Conservation (phyloP, 2,888 invertebrate species). For the Charanyca ferruginea region DNA sequence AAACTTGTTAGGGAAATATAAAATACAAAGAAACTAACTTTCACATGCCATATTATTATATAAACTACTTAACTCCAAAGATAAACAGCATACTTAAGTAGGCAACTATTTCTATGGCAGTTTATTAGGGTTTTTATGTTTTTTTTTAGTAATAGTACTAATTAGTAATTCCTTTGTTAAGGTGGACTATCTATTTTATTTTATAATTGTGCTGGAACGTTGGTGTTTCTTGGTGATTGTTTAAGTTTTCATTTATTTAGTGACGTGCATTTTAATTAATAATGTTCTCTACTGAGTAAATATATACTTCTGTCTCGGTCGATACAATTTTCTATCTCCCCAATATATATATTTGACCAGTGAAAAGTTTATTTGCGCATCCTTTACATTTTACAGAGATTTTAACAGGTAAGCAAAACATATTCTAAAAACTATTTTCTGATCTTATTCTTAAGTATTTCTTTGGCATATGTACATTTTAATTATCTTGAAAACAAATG, state of each 20-base stretch:
- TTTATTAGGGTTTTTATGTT: constrained; percentile 22
- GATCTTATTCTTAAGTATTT: neutral
- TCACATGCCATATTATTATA: neutral
- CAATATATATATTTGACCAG: neutral
- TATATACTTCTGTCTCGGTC: constrained; percentile 3
- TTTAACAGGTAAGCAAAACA: neutral
- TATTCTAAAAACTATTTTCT: constrained; percentile 13
- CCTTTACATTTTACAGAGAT: neutral
- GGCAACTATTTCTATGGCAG: constrained; percentile 36
- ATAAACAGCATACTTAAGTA: neutral
- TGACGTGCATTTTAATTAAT: constrained; percentile 6
- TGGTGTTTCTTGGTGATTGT: constrained; percentile 20
- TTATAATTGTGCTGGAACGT: constrained; percentile 37
- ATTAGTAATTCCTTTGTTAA: too few relatives aligned
- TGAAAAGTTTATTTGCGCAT: neutral
- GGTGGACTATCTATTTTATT: constrained; percentile 62
- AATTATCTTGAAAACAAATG: too few relatives aligned
- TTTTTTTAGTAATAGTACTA: too few relatives aligned
- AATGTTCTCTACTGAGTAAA: neutral
- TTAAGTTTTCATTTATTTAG: constrained; percentile 1
- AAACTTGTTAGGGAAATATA: constrained; percentile 2
- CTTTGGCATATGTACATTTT: neutral
- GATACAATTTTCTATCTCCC: neutral
- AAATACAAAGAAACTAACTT: constrained; percentile 9
- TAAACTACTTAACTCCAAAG: constrained; percentile 9